Conservation (phyloP, 2,888 invertebrate species). For the Drosophila multiciliata region DNA sequence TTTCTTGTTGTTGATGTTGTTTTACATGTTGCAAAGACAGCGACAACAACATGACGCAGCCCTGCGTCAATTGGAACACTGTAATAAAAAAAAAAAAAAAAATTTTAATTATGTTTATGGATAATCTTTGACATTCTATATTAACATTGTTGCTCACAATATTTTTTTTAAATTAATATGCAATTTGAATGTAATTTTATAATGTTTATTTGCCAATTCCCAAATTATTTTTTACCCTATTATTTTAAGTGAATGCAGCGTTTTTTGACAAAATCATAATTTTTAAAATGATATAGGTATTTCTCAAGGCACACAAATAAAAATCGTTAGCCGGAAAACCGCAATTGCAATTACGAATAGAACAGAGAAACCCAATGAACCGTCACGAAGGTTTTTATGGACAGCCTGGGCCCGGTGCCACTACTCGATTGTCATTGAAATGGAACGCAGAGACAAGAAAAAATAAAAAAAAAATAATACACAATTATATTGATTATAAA, state of each 20-base stretch:
- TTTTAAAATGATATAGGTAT: neutral
- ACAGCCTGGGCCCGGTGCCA: slow-evolving; percentile 28
- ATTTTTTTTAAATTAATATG: neutral
- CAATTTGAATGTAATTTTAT: neutral
- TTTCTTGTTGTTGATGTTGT: slow-evolving; percentile 47
- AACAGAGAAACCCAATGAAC: slow-evolving; percentile 39
- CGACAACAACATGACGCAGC: slow-evolving; percentile 73
- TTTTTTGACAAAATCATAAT: neutral
- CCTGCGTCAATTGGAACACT: slow-evolving; percentile 39
- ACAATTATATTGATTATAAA: slow-evolving; percentile 30
- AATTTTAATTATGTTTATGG: neutral
- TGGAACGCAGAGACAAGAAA: slow-evolving; percentile 34
- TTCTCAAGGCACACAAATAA: slow-evolving; percentile 22
- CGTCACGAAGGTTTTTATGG: slow-evolving; percentile 38
- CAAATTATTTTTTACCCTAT: neutral
- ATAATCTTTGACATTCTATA: neutral
- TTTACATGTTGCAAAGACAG: slow-evolving; percentile 50
- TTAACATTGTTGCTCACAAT: neutral
- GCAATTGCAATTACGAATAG: slow-evolving; percentile 35
- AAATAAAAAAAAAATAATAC: slow-evolving; percentile 17
- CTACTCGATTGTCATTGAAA: slow-evolving; percentile 43
- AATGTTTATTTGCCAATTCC: neutral
- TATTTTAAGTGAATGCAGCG: neutral
- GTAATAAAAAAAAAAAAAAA: slow-evolving; percentile 18
- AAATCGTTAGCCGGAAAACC: slow-evolving; percentile 41